Base-by-base conservation (phyloP, 2,797 vertebrate species). In the Galago senegalensis region DNA sequence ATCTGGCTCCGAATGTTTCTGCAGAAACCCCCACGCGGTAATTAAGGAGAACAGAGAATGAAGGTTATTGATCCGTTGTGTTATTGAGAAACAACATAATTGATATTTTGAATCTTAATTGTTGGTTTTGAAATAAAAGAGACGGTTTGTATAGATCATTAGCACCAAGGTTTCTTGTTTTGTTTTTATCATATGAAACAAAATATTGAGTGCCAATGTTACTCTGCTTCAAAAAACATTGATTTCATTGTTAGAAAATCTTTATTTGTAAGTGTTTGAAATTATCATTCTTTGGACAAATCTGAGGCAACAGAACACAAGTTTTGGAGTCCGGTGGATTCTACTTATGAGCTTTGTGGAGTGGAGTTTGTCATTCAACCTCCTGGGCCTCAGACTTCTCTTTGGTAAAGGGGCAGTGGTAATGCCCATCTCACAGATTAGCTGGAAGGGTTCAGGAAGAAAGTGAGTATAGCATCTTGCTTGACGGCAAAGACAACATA, bases 71-170 rank as follows among this genome's bases (percentile, higher is more conserved):
- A 98, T 97, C 96, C 37, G 0, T 88, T 96, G 70, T 86, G 87
- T 92, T 97, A 97, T 89, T 97, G 95, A 96, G 89, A 97, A 97
- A 96, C 93, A 97, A 96, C 89, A 37, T 96, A 97, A 97, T 94
- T 97, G 97, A 97, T 97, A 97, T 97, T 96, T 96, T 29, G 25
- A 80, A 82, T 92, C 61, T 86, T 97, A 97, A 97, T 96, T 96
- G 91, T 96, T 96, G 84, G 12, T 95, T 95, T 67, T 49, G 72
- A 95, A 97, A 31, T 90, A 88, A 82, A 96, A 90, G 70, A 96
- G 95, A 95, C 46, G 81, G 61, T 97, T 83, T 96, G 65, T 72
- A 94, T 73, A 93, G 76, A 96, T 97, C 89, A 86, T 97, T 96
- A 96, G 89, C 56, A 95, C 88, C 37, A 61, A 79, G 58, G 21